Conservation (phyloP, 2,888 invertebrate species). For the Blastobasis lacticolella region DNA sequence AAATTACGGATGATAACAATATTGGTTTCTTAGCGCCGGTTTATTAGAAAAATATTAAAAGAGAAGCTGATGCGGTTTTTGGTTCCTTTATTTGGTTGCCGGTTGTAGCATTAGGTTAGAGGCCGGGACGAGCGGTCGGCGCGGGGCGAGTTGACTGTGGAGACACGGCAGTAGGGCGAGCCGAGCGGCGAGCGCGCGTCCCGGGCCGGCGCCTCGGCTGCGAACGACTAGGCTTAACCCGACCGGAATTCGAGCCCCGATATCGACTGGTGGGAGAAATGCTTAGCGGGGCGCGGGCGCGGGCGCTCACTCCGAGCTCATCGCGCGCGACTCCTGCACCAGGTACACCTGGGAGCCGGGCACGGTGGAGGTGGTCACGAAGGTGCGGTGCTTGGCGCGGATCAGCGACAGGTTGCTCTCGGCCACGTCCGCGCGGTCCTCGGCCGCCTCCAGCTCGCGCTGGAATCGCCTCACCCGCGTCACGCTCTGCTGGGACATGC, state of each 20-base stretch:
- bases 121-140: conserved; percentile 61
- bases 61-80: conserved; percentile 58
- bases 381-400: conserved; percentile 98
- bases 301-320: conserved; percentile 62
- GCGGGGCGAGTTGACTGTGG: conserved; percentile 45
- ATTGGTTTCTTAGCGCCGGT: conserved; percentile 42
- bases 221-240: conserved; percentile 71
- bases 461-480: conserved; percentile 98
- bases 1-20: conserved; percentile 43
- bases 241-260: conserved; percentile 66
- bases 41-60: conserved; percentile 61
- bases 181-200: conserved; percentile 59
- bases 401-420: conserved; percentile 96
- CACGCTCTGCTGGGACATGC: conserved; percentile 92
- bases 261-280: conserved; percentile 55
- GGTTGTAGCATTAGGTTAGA: conserved; percentile 52
- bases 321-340: conserved; percentile 87
- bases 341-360: conserved; percentile 94
- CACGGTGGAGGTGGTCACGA: conserved; percentile 94
- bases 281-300: conserved; percentile 46
- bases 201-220: conserved; percentile 28
- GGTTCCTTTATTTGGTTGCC: conserved; percentile 66
- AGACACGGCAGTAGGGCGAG: conserved; percentile 68
- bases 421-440: conserved; percentile 95
- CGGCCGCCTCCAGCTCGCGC: conserved; percentile 97